A percentile compares a stretch with the other conserved stretches of the same genome.
Conservation (phyloP, 2,113 vertebrate species). For the Urocitellus parryii region DNA sequence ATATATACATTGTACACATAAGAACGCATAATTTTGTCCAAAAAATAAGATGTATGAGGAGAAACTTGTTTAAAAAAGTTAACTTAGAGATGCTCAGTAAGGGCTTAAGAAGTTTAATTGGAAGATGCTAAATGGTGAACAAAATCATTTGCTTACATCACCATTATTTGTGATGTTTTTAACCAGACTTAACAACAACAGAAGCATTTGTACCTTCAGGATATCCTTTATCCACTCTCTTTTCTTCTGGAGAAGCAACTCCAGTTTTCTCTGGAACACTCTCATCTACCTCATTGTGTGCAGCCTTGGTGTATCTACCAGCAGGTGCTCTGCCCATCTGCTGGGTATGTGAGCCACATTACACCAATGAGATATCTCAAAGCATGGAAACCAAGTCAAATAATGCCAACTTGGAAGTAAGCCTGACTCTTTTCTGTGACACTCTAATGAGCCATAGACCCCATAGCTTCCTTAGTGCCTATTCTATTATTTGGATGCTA, state of each 20-base stretch:
- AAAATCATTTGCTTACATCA: not conserved
- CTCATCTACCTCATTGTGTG: not conserved
- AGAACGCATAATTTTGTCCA: not conserved
- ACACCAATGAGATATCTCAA: not conserved
- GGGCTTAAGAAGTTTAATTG: not conserved
- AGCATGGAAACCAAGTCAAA: not conserved
- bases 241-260: not conserved
- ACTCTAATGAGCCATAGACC: not conserved
- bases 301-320: not conserved
- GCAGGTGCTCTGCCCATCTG: not conserved
- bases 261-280: not conserved
- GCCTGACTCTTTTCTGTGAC: not conserved
- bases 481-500: not conserved
- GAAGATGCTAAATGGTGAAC: not conserved
- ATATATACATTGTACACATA: not conserved
- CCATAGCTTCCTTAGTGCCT: not conserved
- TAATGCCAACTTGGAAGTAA: not conserved
- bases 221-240: not conserved
- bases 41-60: not conserved
- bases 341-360: not conserved
- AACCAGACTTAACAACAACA: no score
- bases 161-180: not conserved
- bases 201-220: not conserved
- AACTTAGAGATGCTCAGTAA: not conserved
- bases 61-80: not conserved